Conservation (phyloP, 2,797 vertebrate genomes). For the Chiloscyllium punctatum region DNA sequence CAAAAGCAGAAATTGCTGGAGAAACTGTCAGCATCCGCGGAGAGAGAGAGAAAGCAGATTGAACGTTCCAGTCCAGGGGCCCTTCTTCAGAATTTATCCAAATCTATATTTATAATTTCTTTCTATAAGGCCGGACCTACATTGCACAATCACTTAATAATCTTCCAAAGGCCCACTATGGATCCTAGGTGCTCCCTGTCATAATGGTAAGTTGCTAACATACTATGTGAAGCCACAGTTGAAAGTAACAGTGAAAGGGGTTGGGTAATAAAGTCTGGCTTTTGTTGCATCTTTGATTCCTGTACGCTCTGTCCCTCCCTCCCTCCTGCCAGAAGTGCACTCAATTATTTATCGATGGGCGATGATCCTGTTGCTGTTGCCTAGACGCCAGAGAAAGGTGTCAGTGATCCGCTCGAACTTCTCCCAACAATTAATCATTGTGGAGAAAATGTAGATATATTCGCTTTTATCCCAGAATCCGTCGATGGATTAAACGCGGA, state of each 20-base stretch:
- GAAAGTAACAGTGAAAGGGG: neutral
- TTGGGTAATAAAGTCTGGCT: neutral
- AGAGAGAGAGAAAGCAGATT: too few species aligned
- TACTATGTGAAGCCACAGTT: neutral
- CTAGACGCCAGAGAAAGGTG: constrained; percentile 21
- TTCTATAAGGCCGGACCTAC: neutral
- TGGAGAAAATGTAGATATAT: neutral
- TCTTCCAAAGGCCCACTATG: neutral
- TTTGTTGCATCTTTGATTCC: neutral
- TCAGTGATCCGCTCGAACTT: neutral
- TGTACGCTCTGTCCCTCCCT: neutral
- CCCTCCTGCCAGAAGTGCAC: neutral
- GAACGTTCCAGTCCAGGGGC: too few species aligned
- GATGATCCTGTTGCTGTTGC: constrained; percentile 4
- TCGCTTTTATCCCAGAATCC: neutral
- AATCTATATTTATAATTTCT: neutral
- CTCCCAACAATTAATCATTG: neutral
- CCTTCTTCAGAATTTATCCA: too few species aligned
- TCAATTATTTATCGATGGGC: constrained; percentile 29
- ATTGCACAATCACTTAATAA: neutral
- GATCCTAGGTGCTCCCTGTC: neutral
- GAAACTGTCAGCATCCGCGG: too few species aligned
- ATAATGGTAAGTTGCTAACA: neutral
- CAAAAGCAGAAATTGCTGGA: too few species aligned
- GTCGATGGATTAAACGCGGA: neutral